Conservation (phyloP, 1,140 invertebrate genomes). For the Drosophila navojoa region DNA sequence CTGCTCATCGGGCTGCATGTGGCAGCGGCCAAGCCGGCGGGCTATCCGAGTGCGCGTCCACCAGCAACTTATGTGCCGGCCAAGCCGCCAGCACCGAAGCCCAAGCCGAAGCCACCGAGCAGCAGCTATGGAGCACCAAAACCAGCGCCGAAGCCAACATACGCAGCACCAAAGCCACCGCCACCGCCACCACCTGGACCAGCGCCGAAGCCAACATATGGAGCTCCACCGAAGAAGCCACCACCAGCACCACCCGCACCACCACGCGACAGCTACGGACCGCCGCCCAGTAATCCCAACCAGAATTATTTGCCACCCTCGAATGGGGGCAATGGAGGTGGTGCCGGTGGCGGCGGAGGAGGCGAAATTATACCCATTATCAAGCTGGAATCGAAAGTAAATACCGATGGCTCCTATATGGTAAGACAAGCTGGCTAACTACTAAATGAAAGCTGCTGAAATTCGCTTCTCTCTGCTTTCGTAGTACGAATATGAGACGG, state of each 20-base stretch:
- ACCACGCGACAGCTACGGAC: slow-evolving; percentile 19
- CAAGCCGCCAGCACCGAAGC: slow-evolving; percentile 27
- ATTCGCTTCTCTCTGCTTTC: neutral
- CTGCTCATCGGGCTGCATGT: slow-evolving; percentile 17
- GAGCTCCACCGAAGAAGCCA: slow-evolving; percentile 23
- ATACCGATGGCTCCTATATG: slow-evolving; percentile 87
- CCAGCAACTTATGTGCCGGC: slow-evolving; percentile 59
- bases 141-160: slow-evolving; percentile 7
- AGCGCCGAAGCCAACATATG: slow-evolving; percentile 16
- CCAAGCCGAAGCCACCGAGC: slow-evolving; percentile 20
- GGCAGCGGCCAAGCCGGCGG: slow-evolving; percentile 41
- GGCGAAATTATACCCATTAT: slow-evolving; percentile 85
- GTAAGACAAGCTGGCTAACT: slow-evolving; percentile 30
- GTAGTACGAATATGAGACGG: slow-evolving; percentile 86
- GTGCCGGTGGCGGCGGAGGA: slow-evolving; percentile 11
- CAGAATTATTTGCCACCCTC: slow-evolving; percentile 53
- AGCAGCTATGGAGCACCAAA: slow-evolving; percentile 45
- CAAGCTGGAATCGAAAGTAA: slow-evolving; percentile 86
- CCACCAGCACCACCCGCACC: slow-evolving; percentile 22
- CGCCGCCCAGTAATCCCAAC: slow-evolving; percentile 49
- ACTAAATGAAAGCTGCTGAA: neutral
- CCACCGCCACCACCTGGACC: slow-evolving; percentile 23
- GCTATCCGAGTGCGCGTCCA: slow-evolving; percentile 63
- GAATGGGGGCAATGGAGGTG: slow-evolving; percentile 14
- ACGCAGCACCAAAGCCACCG: slow-evolving; percentile 37